Evolutionary conservation across 1,140 invertebrate genomes (phyloP).

Genomic region (Macrobrachium nipponense): DNA sequence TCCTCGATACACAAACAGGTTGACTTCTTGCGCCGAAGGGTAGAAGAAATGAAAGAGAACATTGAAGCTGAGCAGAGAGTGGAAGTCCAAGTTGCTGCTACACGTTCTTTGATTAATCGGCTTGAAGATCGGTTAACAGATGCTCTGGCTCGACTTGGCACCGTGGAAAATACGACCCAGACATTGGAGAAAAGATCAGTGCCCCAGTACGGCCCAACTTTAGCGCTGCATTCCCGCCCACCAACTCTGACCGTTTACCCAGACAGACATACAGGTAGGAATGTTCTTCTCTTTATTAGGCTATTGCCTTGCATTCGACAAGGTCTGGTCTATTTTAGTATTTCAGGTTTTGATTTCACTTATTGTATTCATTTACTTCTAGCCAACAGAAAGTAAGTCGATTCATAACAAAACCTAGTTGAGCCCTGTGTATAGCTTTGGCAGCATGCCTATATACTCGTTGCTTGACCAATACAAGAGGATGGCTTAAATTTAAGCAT

Average conservation of each 20-base stretch:
- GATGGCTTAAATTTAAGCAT: too few relatives aligned
- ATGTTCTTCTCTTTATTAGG: neutral
- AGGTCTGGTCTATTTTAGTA: neutral
- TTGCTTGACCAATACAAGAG: too few relatives aligned
- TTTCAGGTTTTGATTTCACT: too few relatives aligned
- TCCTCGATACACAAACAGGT: constrained; percentile 9
- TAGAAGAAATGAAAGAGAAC: constrained; percentile 29
- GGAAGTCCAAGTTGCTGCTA: constrained; percentile 31
- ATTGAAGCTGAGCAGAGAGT: constrained; percentile 7
- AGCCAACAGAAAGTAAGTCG: too few relatives aligned
- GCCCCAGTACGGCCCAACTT: neutral
- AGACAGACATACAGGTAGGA: constrained; percentile 9
- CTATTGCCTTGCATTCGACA: neutral
- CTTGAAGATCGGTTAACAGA: constrained; percentile 49
- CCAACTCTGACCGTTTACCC: constrained; percentile 50
- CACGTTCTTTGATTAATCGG: constrained; percentile 20
- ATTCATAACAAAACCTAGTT: too few relatives aligned
- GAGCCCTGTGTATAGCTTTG: too few relatives aligned
- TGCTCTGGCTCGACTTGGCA: constrained; percentile 27
- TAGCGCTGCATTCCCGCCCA: constrained; percentile 20
- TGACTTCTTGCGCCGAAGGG: constrained; percentile 50
- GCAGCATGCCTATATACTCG: too few relatives aligned
- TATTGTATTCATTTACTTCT: neutral
- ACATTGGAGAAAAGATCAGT: constrained; percentile 39
- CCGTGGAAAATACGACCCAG: constrained; percentile 46